Percentiles rank a stretch among this genome's conserved stretches.
phyloP scores from a whole-genome alignment of 2,797 vertebrate genomes.

The Huso huso region DNA sequence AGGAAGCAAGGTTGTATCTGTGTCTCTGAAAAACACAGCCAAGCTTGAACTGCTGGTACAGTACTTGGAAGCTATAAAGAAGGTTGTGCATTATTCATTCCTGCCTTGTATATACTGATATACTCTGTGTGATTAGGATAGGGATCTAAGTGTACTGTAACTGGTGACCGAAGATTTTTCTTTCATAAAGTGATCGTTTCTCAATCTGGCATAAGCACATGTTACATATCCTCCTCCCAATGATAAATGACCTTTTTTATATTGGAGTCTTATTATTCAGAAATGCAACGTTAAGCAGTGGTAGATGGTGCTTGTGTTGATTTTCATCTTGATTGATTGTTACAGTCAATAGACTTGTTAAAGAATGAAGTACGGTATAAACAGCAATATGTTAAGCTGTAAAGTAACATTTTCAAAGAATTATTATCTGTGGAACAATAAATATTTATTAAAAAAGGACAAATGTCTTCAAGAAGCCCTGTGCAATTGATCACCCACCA shows the following conservation, averaged over 20 bases:
- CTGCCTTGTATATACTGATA: background rate
- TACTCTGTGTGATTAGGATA: background rate
- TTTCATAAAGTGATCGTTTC: slow-evolving; percentile 10
- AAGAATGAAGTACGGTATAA: background rate
- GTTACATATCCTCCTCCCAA: slow-evolving; percentile 9
- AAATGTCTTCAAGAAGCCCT: too few relatives aligned
- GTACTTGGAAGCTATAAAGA: too few relatives aligned
- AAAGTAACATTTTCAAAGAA: background rate
- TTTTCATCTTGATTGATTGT: slow-evolving; percentile 8
- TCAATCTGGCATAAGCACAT: slow-evolving; percentile 9
- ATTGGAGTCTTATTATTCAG: slow-evolving; percentile 6
- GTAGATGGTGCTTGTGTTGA: background rate
- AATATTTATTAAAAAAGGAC: too few relatives aligned
- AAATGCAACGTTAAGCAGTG: slow-evolving; percentile 4
- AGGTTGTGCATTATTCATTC: slow-evolving; percentile 7
- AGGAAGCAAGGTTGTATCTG: too few relatives aligned
- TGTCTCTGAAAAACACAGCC: too few relatives aligned
- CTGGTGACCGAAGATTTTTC: slow-evolving; percentile 1
- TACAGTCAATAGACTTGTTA: background rate
- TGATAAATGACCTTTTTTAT: slow-evolving; percentile 17
- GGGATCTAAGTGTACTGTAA: background rate
- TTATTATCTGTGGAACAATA: too few relatives aligned
- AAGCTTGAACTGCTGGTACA: too few relatives aligned
- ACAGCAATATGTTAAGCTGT: background rate
- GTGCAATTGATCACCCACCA: too few relatives aligned